These are phyloP conservation scores for Acheta domesticus DNA, from an alignment of 2,888 invertebrate genomes.

Conservation along the genomic window DNA sequence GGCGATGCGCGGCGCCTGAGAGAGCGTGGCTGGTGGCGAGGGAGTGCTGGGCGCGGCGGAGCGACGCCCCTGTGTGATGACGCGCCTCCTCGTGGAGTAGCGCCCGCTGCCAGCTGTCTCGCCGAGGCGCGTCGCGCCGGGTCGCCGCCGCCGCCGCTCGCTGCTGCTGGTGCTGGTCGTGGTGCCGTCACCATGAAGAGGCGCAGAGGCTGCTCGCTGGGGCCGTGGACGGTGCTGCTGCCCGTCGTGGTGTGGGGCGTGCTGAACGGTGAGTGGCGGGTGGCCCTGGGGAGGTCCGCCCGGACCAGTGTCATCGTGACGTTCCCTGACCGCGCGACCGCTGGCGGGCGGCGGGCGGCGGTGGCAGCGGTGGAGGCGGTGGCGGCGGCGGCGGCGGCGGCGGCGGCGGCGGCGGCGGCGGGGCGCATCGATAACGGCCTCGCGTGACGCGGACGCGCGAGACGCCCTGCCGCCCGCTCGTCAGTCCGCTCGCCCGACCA, in stretches of 20 bases:
- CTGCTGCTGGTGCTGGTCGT: no score
- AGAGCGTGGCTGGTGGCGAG: background rate
- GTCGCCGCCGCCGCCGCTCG: background rate
- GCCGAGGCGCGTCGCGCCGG: background rate
- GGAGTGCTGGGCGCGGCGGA: background rate
- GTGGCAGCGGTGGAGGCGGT: no score
- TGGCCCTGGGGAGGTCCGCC: no score
- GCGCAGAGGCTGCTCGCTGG: background rate
- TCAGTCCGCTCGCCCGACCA: no score
- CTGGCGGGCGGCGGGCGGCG: no score
- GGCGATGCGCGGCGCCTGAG: background rate
- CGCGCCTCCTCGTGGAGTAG: background rate
- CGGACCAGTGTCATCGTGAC: no score
- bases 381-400: no score
- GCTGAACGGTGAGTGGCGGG: background rate
- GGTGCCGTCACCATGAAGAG: background rate
- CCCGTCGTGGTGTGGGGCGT: conserved; percentile 5
- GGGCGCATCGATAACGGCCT: no score
- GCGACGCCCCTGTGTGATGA: background rate
- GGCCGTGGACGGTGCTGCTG: background rate
- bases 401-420: no score
- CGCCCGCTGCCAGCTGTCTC: background rate
- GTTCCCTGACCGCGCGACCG: no score
- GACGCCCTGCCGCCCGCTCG: no score
- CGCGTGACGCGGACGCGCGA: no score